These are phyloP conservation scores for Tenthredo amoena DNA, from an alignment of 2,888 invertebrate genomes.

Conservation along the genomic window DNA sequence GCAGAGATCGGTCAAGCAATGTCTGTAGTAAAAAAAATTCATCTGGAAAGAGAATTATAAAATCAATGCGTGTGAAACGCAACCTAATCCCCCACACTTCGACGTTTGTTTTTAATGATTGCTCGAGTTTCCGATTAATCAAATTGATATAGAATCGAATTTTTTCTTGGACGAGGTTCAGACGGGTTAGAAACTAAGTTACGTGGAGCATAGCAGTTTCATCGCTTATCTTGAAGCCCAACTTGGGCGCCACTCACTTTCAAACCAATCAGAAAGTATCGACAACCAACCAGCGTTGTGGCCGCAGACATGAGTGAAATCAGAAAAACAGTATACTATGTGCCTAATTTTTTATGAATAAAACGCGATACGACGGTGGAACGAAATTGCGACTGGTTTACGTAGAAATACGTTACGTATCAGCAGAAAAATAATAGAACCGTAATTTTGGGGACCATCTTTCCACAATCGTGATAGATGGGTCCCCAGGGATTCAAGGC, in stretches of 20 bases:
- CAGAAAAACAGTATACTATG: neutral
- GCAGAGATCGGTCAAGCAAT: neutral
- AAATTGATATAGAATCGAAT: constrained; percentile 16
- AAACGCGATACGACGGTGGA: neutral
- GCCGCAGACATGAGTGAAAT: neutral
- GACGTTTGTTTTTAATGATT: neutral
- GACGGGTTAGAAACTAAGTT: constrained; percentile 31
- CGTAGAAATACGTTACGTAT: neutral
- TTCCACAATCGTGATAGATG: neutral
- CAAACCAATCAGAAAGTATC: constrained; percentile 22
- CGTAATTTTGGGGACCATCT: neutral
- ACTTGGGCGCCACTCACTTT: neutral
- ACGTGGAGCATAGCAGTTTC: neutral
- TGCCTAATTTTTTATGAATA: neutral
- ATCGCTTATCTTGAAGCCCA: neutral
- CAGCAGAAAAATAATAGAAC: neutral
- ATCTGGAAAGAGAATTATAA: constrained; percentile 7
- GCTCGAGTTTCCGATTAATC: neutral
- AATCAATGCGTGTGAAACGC: constrained; percentile 13
- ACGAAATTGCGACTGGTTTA: neutral
- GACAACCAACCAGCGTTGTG: neutral
- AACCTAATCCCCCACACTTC: neutral
- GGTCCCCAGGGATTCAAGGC: neutral
- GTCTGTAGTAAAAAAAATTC: neutral
- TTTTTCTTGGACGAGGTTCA: constrained; percentile 28